Percentiles rank a stretch among this genome's conserved stretches.
Evolutionary conservation across 2,113 vertebrate species (phyloP).

Genomic region (Heterocephalus glaber): DNA sequence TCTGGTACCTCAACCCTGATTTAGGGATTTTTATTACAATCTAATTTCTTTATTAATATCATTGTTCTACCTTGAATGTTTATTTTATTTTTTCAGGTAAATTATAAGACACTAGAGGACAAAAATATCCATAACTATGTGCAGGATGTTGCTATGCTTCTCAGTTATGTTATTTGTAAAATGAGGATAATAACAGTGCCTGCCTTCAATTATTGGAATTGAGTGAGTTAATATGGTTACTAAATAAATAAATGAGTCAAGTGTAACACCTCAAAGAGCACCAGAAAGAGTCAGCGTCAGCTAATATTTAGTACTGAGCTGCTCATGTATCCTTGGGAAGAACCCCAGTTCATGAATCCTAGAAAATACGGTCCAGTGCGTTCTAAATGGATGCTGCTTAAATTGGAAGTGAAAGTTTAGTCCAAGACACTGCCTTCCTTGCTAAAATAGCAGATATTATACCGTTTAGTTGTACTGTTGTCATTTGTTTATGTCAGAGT

Average conservation of each 20-base stretch:
- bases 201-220: background rate
- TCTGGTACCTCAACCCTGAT: background rate
- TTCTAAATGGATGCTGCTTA: background rate
- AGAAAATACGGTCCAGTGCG: background rate
- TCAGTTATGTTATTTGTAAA: background rate
- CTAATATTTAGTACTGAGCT: background rate
- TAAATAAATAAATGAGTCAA: background rate
- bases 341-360: background rate
- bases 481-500: background rate
- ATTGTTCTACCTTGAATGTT: background rate
- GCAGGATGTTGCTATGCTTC: background rate
- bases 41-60: background rate
- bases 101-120: background rate
- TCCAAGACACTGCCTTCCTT: background rate
- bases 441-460: background rate
- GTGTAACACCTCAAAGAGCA: background rate
- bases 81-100: background rate
- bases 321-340: background rate
- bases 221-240: background rate
- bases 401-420: background rate
- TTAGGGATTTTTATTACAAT: background rate
- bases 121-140: background rate
- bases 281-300: background rate
- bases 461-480: background rate
- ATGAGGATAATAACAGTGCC: background rate